Evolutionary conservation across 2,797 vertebrate species (phyloP).

Genomic region (Channallabes apus): DNA sequence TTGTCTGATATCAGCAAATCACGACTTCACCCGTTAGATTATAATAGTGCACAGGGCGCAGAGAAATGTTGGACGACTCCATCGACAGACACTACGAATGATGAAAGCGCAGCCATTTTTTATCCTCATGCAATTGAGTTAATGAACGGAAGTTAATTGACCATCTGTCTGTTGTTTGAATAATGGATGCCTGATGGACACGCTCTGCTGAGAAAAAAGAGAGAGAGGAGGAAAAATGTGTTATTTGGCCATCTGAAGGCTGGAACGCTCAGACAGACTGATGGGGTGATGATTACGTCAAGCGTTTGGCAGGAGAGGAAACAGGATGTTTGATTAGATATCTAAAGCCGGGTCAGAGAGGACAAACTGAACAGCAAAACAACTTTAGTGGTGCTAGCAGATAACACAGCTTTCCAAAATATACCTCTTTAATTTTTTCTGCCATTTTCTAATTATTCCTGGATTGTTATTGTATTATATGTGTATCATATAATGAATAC

Average conservation of each 20-base stretch:
- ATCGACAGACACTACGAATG: neutral
- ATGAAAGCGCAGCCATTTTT: slow-evolving; percentile 21
- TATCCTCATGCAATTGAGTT: slow-evolving; percentile 45
- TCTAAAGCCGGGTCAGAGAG: slow-evolving; percentile 33
- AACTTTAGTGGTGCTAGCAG: slow-evolving; percentile 16
- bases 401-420: slow-evolving; percentile 7
- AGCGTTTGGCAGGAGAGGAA: slow-evolving; percentile 18
- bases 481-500: neutral
- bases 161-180: slow-evolving; percentile 57
- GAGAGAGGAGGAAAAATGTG: slow-evolving; percentile 23
- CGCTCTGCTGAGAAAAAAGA: slow-evolving; percentile 1
- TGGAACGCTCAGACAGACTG: slow-evolving; percentile 32
- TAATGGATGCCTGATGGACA: slow-evolving; percentile 41
- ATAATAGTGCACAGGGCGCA: neutral
- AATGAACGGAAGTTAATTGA: slow-evolving; percentile 54
- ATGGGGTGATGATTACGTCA: slow-evolving; percentile 36
- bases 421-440: neutral
- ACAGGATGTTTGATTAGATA: slow-evolving; percentile 40
- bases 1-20: neutral
- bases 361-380: slow-evolving; percentile 22
- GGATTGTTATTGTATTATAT: neutral
- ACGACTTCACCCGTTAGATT: neutral
- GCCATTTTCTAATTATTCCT: no score
- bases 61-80: slow-evolving; percentile 7
- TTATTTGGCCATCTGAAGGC: slow-evolving; percentile 30